Evolutionary conservation across 2,113 vertebrate genomes (phyloP), one percentile per base, ranked within the genome.

Genomic region (Antennarius striatus): DNA sequence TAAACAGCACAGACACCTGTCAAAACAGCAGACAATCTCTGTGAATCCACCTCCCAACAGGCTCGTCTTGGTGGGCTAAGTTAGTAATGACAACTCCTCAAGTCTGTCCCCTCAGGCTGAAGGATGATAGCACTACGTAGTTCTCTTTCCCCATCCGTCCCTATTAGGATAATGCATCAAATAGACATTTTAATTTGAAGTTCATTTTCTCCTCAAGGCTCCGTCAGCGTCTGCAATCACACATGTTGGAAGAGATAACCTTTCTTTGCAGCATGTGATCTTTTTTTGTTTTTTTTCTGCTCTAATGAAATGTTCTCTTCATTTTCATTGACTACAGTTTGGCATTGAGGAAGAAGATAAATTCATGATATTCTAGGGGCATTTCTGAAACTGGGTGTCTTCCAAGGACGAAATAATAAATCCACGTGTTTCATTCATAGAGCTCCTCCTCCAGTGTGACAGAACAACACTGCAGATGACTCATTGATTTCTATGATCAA

Each of bases 151-250:
- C 75, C 68, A 86, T 90, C 91, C 77, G 30, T 81, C 85, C 75
- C 77, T 79, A 87, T 91, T 90, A 87, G 82, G 80, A 85, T 88
- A 90, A 90, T 90, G 87, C 88, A 88, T 89, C 86, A 91, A 89
- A 86, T 74, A 78, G 89, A 90, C 87, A 89, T 90, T 91, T 90
- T 90, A 89, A 92, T 91, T 88, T 91, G 85, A 90, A 92, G 88
- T 90, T 91, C 86, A 90, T 86, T 83, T 85, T 83, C 84, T 87
- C 85, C 90, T 92, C 81, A 77, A 88, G 90, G 90, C 86, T 87
- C 75, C 85, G 78, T 86, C 82, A 86, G 84, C 88, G 87, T 85
- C 88, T 87, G 71, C 57, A 14, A 83, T 79, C 75, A 64, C 11
- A 56, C 63, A 46, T 74, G 81, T 64, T 70, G 63, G 61, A 73